A percentile compares a stretch with the other conserved stretches of the same genome.
phyloP scores from a whole-genome alignment of 2,797 vertebrate genomes.

The Diglossa cyanea region DNA sequence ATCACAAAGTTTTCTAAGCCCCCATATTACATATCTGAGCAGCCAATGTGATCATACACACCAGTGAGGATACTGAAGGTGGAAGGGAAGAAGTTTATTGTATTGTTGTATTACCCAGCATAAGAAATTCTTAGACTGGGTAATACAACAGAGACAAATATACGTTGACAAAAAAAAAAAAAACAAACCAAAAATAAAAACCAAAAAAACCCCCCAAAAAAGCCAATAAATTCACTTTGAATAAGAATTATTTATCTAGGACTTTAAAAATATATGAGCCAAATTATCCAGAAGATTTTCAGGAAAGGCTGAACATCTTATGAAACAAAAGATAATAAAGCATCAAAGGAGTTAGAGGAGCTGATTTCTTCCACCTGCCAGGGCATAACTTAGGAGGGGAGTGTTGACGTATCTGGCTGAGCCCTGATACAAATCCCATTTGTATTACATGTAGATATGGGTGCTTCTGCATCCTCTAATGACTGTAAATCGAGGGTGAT shows the following conservation, averaged over 20 bases:
- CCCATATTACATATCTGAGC: neutral
- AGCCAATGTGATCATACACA: neutral
- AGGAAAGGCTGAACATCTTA: no score
- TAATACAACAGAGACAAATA: neutral
- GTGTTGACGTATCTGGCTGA: neutral
- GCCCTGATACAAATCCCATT: neutral
- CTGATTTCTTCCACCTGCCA: neutral
- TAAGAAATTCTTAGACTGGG: neutral
- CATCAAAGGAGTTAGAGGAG: neutral
- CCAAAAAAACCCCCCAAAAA: neutral
- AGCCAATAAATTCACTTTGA: neutral
- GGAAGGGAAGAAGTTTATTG: neutral
- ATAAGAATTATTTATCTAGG: no score
- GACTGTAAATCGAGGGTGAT: neutral
- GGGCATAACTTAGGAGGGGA: neutral
- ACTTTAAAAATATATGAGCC: no score
- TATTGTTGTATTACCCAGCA: neutral
- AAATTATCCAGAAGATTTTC: no score
- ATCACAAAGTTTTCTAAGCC: neutral
- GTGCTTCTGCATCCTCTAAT: neutral
- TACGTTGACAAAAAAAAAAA: neutral
- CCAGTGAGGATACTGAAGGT: neutral
- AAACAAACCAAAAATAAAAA: no score
- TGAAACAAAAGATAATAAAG: neutral
- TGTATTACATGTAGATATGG: fast-evolving